Evolutionary conservation across 1,140 invertebrate genomes (phyloP).

Genomic region (Diuraphis noxia): DNA sequence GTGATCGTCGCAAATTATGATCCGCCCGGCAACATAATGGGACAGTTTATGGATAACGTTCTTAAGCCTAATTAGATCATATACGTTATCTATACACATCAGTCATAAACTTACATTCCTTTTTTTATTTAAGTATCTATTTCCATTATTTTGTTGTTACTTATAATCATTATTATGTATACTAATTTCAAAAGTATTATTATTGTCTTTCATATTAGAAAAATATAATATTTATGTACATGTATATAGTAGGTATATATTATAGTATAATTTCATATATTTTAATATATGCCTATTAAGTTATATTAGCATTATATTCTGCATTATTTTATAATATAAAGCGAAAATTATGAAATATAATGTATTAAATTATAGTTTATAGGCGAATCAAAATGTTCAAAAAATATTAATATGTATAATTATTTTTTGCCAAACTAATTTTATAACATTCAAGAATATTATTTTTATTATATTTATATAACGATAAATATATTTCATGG

Average conservation of each 20-base stretch:
- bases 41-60: conserved; percentile 76
- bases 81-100: background rate
- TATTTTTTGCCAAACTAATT: background rate
- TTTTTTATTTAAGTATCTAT: background rate
- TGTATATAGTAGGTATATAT: background rate
- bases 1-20: conserved; percentile 82
- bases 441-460: background rate
- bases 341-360: background rate
- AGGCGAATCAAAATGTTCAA: conserved; percentile 5
- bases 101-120: background rate
- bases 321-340: background rate
- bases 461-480: conserved; percentile 5
- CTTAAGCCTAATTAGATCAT: conserved; percentile 60
- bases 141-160: background rate
- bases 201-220: background rate
- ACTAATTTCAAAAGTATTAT: conserved; percentile 24
- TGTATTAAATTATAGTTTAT: background rate
- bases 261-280: background rate
- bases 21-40: conserved; percentile 82
- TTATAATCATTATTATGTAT: background rate
- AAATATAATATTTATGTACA: background rate
- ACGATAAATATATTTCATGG: background rate
- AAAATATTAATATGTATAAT: background rate
- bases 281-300: background rate
- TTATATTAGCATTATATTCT: background rate